A percentile compares a stretch with the other conserved stretches of the same genome.
Evolutionary conservation across 2,113 vertebrate species (phyloP).

Genomic region (Merops nubicus): DNA sequence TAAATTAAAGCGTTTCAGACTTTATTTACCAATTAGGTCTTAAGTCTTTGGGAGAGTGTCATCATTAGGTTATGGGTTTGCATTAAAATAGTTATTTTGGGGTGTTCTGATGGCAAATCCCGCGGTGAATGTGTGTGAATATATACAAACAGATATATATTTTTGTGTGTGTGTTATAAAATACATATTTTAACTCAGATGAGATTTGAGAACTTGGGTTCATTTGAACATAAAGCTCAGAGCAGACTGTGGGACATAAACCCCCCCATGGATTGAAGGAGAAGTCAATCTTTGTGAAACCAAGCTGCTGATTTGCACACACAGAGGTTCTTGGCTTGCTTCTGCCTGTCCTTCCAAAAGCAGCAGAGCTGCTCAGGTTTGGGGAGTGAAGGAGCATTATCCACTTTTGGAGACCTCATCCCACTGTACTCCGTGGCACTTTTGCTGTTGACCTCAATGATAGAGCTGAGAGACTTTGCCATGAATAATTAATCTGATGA

Average conservation of each 20-base stretch:
- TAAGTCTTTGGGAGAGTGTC: not conserved
- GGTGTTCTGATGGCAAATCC: not conserved
- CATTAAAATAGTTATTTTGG: not conserved
- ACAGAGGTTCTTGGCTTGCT: constrained; percentile 38
- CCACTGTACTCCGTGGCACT: not conserved
- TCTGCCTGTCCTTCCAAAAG: constrained; percentile 31
- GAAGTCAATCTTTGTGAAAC: not conserved
- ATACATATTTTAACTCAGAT: not conserved
- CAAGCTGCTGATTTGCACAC: not conserved
- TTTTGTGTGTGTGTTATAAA: no score
- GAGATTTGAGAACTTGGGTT: not conserved
- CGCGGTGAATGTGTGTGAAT: not conserved
- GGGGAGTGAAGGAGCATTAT: not conserved
- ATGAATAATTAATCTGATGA: constrained; percentile 71
- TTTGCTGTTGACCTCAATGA: constrained; percentile 58
- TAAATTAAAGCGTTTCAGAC: not conserved
- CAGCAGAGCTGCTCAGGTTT: not conserved
- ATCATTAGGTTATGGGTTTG: not conserved
- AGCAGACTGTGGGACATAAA: constrained; percentile 27
- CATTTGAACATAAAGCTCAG: constrained; percentile 7
- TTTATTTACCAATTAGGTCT: not conserved
- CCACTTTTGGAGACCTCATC: not conserved
- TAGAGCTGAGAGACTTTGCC: constrained; percentile 46
- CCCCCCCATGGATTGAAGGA: constrained; percentile 2
- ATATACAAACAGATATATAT: not conserved